These are phyloP conservation scores for Pheosia gnoma DNA, from an alignment of 2,888 invertebrate species.

Conservation along the genomic window DNA sequence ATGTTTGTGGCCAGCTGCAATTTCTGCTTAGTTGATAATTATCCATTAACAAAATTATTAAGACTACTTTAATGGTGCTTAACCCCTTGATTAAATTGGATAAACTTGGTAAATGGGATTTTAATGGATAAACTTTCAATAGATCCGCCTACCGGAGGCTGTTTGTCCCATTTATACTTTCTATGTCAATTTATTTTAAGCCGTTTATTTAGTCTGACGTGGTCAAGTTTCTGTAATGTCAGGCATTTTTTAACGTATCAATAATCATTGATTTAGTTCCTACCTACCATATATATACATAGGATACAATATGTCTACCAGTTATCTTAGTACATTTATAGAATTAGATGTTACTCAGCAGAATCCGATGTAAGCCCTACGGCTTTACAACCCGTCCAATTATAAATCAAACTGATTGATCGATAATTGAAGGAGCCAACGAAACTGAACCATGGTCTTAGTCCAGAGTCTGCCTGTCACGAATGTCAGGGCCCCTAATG, in stretches of 20 bases:
- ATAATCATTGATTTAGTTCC: too few species aligned
- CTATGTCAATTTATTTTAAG: constrained; percentile 13
- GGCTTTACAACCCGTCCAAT: too few species aligned
- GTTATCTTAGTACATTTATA: too few species aligned
- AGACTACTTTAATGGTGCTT: constrained; percentile 40
- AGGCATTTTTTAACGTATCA: background rate
- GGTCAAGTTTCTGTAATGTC: background rate
- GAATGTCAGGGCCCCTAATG: too few species aligned
- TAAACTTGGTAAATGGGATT: constrained; percentile 49
- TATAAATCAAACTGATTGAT: too few species aligned
- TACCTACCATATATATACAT: too few species aligned
- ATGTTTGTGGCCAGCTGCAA: constrained; percentile 19
- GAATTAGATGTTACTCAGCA: too few species aligned
- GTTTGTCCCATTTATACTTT: constrained; percentile 26
- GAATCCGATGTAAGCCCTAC: too few species aligned
- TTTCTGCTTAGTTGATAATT: constrained; percentile 36
- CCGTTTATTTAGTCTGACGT: background rate
- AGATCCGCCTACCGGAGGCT: constrained; percentile 31
- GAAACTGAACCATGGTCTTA: too few species aligned
- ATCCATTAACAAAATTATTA: constrained; percentile 45
- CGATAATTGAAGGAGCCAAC: too few species aligned
- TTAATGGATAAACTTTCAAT: constrained; percentile 51
- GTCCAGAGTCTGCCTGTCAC: too few species aligned
- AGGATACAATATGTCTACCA: too few species aligned
- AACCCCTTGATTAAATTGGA: constrained; percentile 42